Conservation (phyloP, 1,140 invertebrate species). For the Linepithema humile region DNA sequence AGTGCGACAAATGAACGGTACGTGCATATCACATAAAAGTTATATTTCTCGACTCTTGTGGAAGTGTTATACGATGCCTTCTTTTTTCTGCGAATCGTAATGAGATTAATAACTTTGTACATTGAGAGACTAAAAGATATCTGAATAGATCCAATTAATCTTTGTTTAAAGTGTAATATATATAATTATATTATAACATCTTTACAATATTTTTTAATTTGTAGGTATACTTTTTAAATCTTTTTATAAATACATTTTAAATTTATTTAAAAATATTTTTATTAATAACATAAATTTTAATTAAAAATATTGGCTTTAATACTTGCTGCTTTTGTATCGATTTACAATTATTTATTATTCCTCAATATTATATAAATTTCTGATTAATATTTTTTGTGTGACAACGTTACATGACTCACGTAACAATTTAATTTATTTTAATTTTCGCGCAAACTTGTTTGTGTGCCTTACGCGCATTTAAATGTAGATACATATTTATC, state of each 20-base stretch:
- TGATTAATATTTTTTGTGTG: background rate
- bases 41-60: background rate
- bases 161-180: background rate
- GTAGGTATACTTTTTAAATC: background rate
- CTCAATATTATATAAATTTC: background rate
- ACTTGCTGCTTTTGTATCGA: background rate
- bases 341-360: background rate
- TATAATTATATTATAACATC: background rate
- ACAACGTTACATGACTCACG: background rate
- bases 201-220: background rate
- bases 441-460: background rate
- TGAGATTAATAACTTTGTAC: background rate
- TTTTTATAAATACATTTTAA: no score
- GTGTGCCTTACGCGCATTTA: background rate
- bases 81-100: background rate
- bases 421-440: background rate
- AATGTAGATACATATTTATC: constrained; percentile 19
- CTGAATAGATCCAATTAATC: background rate
- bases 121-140: background rate
- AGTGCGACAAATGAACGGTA: background rate
- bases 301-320: background rate
- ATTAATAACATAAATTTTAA: background rate
- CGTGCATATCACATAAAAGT: background rate
- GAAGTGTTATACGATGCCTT: background rate
- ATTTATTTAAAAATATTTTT: constrained; percentile 1